Evolutionary conservation across 2,113 vertebrate genomes (phyloP).

Genomic region (Silurus asotus): DNA sequence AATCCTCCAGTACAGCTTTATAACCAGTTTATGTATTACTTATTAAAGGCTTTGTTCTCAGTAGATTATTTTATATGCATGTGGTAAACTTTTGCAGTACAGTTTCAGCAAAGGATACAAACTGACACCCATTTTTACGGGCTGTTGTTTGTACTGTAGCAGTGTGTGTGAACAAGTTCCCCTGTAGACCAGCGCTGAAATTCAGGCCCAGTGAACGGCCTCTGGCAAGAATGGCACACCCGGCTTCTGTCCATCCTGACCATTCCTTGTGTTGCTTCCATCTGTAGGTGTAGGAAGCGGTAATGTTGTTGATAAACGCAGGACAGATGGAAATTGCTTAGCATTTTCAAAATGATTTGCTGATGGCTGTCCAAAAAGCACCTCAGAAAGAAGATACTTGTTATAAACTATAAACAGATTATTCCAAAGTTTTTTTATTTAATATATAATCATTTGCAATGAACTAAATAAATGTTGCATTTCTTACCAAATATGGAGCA

Average conservation of each 20-base stretch:
- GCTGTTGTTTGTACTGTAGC: constrained; percentile 20
- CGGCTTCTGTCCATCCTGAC: constrained; percentile 57
- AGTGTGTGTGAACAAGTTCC: constrained; percentile 64
- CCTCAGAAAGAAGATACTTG: not conserved
- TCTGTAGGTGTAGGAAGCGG: constrained; percentile 50
- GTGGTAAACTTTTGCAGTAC: not conserved
- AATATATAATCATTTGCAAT: not conserved
- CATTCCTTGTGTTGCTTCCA: constrained; percentile 58
- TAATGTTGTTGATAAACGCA: not conserved
- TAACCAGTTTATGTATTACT: not conserved
- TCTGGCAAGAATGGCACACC: constrained; percentile 60
- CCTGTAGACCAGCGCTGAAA: constrained; percentile 58
- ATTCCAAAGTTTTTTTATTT: not conserved
- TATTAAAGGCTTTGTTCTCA: not conserved
- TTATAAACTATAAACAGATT: not conserved
- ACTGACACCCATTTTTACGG: not conserved
- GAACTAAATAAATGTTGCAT: not conserved
- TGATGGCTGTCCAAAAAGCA: not conserved
- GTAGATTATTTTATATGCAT: not conserved
- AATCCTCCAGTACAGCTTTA: not conserved
- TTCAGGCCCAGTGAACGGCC: constrained; percentile 55
- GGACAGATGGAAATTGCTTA: not conserved
- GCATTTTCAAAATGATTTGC: not conserved
- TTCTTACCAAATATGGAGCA: not conserved
- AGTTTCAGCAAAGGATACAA: not conserved